Evolutionary conservation across 2,888 invertebrate species (phyloP), one percentile per base, ranked within the genome.

Genomic region (Galeruca laticollis): DNA sequence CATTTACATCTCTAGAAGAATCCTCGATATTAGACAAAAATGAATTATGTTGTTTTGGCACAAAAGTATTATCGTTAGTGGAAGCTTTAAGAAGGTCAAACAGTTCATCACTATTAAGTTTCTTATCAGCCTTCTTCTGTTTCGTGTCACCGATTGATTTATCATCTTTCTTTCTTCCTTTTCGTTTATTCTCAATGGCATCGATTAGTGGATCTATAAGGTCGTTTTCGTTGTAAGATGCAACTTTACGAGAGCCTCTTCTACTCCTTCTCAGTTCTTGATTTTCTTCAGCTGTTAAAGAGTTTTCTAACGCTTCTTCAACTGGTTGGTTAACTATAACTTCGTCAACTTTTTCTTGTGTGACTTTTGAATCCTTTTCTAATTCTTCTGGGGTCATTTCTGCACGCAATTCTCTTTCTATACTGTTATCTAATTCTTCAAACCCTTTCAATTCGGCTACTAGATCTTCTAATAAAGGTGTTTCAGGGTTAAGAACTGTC

Each of bases 141-240:
- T 64, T 72, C 20, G 13, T 26, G 13, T 57, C 60, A 2, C 11
- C 20, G 26, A 31, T 9, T 18, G 49, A 33, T 57, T 75, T 73
- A 9, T 68, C 63, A 35, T 72, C 74, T 54, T 73, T 73, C 66
- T 73, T 73, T 52, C 71, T 69, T 21, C 54, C 33, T 47, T 70
- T 63, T 20, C 57, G 54, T 56, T 63, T 70, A 33, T 33, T 68
- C 43, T 78, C 80, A 26, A 79, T 56, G 18, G 75, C 77, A 40
- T 80, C 79, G 2, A 81, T 74, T 57, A 82, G 68, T 0, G 81
- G 80, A 74, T 81, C 80, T 10, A 79, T 76, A 21, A 82, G 72
- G 60, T 81, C 81, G 60, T 79, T 81, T 75, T 82, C 82, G 68
- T 81, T 82, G 70, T 82, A 82, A 8, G 80, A 81, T n/a, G 79